A percentile compares a stretch with the other conserved stretches of the same genome.
These are phyloP conservation scores for Dendropsophus ebraccatus DNA, from an alignment of 2,113 vertebrate species.

Conservation along the genomic window DNA sequence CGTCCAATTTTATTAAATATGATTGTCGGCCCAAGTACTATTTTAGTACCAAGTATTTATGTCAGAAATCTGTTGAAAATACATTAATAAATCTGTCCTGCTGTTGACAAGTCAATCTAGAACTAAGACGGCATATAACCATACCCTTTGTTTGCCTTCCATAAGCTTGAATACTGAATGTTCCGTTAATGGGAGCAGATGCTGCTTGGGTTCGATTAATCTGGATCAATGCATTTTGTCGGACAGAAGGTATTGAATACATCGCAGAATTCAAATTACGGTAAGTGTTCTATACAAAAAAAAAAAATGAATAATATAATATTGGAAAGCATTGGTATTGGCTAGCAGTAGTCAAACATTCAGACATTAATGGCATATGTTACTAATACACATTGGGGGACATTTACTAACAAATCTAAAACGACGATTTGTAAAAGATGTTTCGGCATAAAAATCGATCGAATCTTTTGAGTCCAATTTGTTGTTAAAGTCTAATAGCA, in stretches of 20 bases:
- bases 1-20: too few relatives aligned
- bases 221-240: constrained; percentile 65
- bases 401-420: too few relatives aligned
- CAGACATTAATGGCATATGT: too few relatives aligned
- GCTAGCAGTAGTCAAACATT: too few relatives aligned
- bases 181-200: constrained; percentile 77
- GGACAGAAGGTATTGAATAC: constrained; percentile 67
- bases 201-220: constrained; percentile 72
- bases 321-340: not conserved
- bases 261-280: constrained; percentile 64
- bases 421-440: too few relatives aligned
- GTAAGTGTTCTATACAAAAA: constrained; percentile 61
- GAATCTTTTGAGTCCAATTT: too few relatives aligned
- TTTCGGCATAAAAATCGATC: too few relatives aligned
- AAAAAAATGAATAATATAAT: not conserved
- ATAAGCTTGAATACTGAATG: constrained; percentile 74
- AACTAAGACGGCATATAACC: not conserved
- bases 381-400: too few relatives aligned
- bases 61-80: too few relatives aligned
- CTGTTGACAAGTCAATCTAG: not conserved
- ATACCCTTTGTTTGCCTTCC: constrained; percentile 74
- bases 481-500: too few relatives aligned
- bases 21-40: too few relatives aligned
- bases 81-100: not conserved
- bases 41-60: too few relatives aligned